Conservation (phyloP, 2,888 invertebrate genomes). For the Zootermopsis nevadensis region DNA sequence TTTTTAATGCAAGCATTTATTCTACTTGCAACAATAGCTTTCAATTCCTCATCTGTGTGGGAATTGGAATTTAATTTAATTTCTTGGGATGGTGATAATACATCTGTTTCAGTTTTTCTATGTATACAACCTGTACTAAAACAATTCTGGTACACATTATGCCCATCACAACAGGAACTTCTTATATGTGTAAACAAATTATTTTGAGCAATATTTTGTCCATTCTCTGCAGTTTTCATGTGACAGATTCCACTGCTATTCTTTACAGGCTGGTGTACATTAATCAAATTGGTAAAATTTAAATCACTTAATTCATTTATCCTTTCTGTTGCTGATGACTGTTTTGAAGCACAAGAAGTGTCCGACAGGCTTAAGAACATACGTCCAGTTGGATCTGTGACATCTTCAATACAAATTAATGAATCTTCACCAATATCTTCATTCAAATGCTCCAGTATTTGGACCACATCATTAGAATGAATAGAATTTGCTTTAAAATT, state of each 20-base stretch:
- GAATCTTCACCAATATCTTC: neutral
- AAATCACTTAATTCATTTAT: neutral
- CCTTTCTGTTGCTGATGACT: neutral
- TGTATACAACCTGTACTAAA: no score
- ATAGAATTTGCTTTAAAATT: neutral
- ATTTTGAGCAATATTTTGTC: no score
- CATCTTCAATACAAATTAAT: neutral
- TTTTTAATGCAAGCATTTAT: slow-evolving; percentile 32
- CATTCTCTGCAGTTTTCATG: no score
- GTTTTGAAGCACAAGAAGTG: neutral
- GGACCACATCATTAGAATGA: neutral
- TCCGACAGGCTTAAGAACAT: neutral
- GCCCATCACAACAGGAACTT: no score
- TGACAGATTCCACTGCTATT: no score
- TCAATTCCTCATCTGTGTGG: slow-evolving; percentile 17
- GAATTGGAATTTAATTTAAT: neutral
- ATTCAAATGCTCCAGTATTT: neutral
- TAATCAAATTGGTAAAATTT: no score
- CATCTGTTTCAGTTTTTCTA: no score
- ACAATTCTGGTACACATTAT: no score
- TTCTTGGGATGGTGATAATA: neutral
- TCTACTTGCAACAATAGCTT: slow-evolving; percentile 30
- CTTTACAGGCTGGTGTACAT: no score
- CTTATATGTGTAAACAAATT: no score
- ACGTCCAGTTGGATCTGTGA: neutral